phyloP scores from a whole-genome alignment of 1,140 invertebrate species.

The Glossosoma conforme region DNA sequence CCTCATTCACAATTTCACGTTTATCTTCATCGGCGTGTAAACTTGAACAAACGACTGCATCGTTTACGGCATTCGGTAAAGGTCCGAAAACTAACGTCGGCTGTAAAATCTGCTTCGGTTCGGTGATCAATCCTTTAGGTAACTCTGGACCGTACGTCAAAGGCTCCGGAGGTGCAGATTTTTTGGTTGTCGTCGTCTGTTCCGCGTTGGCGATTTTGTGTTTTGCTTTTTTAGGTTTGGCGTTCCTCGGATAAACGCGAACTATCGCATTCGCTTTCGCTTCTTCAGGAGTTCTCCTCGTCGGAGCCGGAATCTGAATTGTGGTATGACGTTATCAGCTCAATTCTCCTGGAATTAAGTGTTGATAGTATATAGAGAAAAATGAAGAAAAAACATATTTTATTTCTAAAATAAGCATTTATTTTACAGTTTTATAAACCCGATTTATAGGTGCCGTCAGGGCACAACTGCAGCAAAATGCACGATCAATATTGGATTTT shows the following conservation, averaged over 20 bases:
- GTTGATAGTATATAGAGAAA: no score
- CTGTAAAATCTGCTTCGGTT: no score
- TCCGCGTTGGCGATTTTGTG: neutral
- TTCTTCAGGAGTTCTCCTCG: conserved; percentile 20
- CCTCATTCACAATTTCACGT: no score
- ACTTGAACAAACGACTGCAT: no score
- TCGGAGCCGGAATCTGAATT: conserved; percentile 29
- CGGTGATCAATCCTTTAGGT: conserved; percentile 14
- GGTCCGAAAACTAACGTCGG: no score
- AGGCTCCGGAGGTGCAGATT: neutral
- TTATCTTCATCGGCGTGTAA: no score
- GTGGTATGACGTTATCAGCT: conserved; percentile 28
- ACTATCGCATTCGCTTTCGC: conserved; percentile 10
- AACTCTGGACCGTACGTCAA: conserved; percentile 22
- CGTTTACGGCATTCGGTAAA: no score
- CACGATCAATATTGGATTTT: no score
- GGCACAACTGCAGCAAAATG: no score
- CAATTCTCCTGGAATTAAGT: conserved; percentile 28
- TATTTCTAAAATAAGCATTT: conserved; percentile 5
- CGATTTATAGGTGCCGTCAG: no score
- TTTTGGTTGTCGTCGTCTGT: conserved; percentile 2
- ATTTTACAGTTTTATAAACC: conserved; percentile 5
- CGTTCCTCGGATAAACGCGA: conserved; percentile 9
- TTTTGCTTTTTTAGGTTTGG: conserved; percentile 9
- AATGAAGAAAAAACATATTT: no score